A percentile compares a stretch with the other conserved stretches of the same genome.
Conservation (phyloP, 2,113 vertebrate species). For the Coreoperca whiteheadi region DNA sequence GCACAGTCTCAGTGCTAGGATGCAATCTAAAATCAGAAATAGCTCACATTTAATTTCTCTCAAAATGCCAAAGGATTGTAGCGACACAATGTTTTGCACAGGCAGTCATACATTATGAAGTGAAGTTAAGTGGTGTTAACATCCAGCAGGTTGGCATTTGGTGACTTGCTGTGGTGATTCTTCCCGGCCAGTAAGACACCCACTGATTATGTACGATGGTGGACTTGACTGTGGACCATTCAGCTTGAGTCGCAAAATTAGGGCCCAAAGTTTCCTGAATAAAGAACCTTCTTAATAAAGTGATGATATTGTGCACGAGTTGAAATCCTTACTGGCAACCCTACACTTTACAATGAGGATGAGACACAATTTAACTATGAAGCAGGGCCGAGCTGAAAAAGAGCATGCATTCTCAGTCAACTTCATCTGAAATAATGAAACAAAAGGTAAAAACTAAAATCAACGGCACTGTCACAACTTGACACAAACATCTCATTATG, state of each 20-base stretch:
- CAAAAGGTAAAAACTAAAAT: slow-evolving; percentile 29
- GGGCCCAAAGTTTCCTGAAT: too few species aligned
- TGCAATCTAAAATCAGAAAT: not conserved
- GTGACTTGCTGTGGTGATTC: not conserved
- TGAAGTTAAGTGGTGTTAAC: not conserved
- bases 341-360: not conserved
- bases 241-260: too few species aligned
- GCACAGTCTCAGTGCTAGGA: not conserved
- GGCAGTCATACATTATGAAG: not conserved
- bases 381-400: not conserved
- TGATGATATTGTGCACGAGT: too few species aligned
- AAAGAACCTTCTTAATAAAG: too few species aligned
- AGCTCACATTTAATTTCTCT: not conserved
- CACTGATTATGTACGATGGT: not conserved
- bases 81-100: not conserved
- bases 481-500: slow-evolving; percentile 54
- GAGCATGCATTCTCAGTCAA: not conserved
- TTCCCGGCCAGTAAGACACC: too few species aligned
- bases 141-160: not conserved
- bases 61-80: not conserved
- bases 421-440: slow-evolving; percentile 32
- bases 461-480: slow-evolving; percentile 30
- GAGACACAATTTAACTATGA: not conserved
- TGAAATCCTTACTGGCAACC: not conserved
- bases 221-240: too few species aligned